Evolutionary conservation across 92 coral and sea anemone genomes (phyloP).

Genomic region (Pocillopora grandis): DNA sequence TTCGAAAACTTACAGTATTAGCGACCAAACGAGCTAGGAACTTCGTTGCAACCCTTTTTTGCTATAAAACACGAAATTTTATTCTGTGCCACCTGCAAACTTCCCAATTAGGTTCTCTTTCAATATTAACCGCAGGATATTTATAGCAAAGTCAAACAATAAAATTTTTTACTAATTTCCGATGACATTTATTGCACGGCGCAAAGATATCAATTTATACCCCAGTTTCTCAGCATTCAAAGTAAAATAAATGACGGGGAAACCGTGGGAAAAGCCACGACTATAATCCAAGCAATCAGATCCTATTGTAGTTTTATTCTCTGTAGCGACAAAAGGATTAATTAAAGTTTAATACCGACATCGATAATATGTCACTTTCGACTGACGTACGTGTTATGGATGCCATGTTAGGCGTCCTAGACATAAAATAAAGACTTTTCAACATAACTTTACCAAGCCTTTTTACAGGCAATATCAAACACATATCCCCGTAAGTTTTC

Average conservation of each 20-base stretch:
- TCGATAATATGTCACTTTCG: not conserved
- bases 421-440: not conserved
- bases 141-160: slow-evolving; percentile 5
- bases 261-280: slow-evolving; percentile 15
- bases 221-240: not conserved
- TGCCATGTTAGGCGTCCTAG: not conserved
- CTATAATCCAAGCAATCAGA: not conserved
- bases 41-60: not conserved
- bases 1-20: not conserved
- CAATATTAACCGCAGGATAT: slow-evolving; percentile 8
- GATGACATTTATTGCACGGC: not conserved
- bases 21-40: not conserved
- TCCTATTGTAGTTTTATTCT: slow-evolving; percentile 19
- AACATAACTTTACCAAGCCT: not conserved
- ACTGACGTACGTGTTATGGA: slow-evolving; percentile 24
- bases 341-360: slow-evolving; percentile 14
- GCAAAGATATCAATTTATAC: not conserved
- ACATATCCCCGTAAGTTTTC: not conserved
- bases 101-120: slow-evolving; percentile 1
- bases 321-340: not conserved
- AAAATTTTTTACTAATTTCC: not conserved
- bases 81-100: slow-evolving; percentile 24
- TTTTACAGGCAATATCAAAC: not conserved
- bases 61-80: not conserved
- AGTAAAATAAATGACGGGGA: not conserved